Evolutionary conservation across 2,888 invertebrate genomes (phyloP), one percentile per base, ranked within the genome.

Genomic region (Chorisops tibialis): DNA sequence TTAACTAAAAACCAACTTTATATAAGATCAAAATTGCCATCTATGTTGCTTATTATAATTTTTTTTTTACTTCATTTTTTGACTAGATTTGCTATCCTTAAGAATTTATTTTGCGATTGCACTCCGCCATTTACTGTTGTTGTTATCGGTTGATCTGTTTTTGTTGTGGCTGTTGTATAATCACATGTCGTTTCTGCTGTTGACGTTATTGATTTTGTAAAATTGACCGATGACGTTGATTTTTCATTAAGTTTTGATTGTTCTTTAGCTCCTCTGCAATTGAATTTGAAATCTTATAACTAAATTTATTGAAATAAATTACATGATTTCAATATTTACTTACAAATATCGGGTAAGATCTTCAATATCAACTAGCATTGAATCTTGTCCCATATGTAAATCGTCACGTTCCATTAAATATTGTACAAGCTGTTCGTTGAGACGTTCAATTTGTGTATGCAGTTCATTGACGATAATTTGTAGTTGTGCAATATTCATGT

Each of bases 371-470:
- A 96, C 95, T 68, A 96, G 84, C 90, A 96, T 95, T 41, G 96
- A 95, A 79, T 98, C 97, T 79, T 97, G 96, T 67, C 93, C 92
- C 95, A 97, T 96, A 79, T 96, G 96, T 51, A 96, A 82, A 78
- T 96, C 96, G 79, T 98, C 97, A 67, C 96, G 83, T 72, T 92
- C 91, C 84, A 96, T 87, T 70, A 97, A 80, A 75, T 92, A 85
- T 76, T 89, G 87, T 61, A 97, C 96, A 69, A 97, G 81, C 62
- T 88, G 86, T 76, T 94, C 93, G 80, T 97, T 98, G 68, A 96
- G 81, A 51, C 84, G 87, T 81, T 96, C 95, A 73, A 96, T 96
- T 81, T 94, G 91, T 61, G 92, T 89, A 79, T 95, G 95, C 64
- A 96, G 81, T 80, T 95, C 95, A 78, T 96, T 96, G 65, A 95